Conservation (phyloP, 1,140 invertebrate genomes). For the Sesamia nonagrioides region DNA sequence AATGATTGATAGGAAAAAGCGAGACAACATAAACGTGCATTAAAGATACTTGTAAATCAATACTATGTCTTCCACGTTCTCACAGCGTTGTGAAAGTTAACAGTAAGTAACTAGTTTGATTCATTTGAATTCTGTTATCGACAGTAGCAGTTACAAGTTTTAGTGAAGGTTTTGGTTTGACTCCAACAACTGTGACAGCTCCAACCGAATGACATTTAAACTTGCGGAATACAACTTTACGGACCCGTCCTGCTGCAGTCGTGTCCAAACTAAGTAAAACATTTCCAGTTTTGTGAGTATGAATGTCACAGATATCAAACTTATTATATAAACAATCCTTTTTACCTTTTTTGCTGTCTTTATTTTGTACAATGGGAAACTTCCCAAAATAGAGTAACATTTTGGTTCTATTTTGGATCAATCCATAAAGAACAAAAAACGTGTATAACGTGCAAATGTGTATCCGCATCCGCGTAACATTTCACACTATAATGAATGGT, state of each 20-base stretch:
- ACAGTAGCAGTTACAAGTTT: neutral
- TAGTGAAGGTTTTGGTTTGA: conserved; percentile 1
- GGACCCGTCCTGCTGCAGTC: neutral
- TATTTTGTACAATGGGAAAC: neutral
- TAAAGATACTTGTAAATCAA: conserved; percentile 15
- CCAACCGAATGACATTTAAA: conserved; percentile 13
- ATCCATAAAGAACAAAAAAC: neutral
- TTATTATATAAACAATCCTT: neutral
- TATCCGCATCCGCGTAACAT: neutral
- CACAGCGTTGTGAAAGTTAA: neutral
- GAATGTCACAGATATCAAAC: neutral
- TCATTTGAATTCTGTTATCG: neutral
- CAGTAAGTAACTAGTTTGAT: conserved; percentile 1
- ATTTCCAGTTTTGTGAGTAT: conserved; percentile 14
- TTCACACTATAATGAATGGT: neutral
- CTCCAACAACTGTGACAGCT: neutral
- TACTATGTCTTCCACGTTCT: neutral
- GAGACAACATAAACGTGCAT: conserved; percentile 18
- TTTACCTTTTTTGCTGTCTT: neutral
- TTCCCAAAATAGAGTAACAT: neutral
- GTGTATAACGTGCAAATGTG: neutral
- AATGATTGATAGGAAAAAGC: conserved; percentile 34
- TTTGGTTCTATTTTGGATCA: no score
- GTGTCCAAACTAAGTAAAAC: conserved; percentile 6
- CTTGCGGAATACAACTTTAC: neutral